phyloP scores from a whole-genome alignment of 2,888 invertebrate species.

The Chymomyza procnemis region DNA sequence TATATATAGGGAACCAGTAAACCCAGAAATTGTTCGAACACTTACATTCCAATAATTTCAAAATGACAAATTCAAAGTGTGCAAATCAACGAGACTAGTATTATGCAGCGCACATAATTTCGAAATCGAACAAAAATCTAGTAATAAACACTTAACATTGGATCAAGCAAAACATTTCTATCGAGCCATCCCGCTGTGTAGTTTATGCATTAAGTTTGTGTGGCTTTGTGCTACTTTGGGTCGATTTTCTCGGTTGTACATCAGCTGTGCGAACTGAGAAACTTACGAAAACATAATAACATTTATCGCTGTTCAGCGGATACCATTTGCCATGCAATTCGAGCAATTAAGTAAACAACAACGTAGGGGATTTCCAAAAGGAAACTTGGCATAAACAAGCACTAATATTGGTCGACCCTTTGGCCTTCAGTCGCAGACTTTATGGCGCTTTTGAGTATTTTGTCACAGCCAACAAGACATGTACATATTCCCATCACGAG shows the following conservation, averaged over 20 bases:
- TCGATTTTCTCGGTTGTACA: neutral
- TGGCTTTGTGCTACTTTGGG: neutral
- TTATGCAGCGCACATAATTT: too few relatives aligned
- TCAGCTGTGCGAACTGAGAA: slow-evolving; percentile 21
- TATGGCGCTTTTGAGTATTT: neutral
- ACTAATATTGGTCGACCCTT: slow-evolving; percentile 13
- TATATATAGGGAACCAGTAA: too few relatives aligned
- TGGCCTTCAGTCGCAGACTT: slow-evolving; percentile 1
- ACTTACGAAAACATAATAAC: slow-evolving; percentile 5
- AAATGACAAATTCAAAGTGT: too few relatives aligned
- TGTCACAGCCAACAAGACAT: neutral
- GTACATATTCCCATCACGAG: slow-evolving; percentile 37
- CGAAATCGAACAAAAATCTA: slow-evolving; percentile 23
- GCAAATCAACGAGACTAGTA: too few relatives aligned
- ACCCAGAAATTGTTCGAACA: too few relatives aligned
- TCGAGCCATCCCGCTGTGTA: slow-evolving; percentile 16
- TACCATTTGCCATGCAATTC: slow-evolving; percentile 34
- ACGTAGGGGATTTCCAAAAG: neutral
- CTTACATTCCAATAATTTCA: too few relatives aligned
- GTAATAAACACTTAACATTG: too few relatives aligned
- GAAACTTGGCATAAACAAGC: slow-evolving; percentile 1
- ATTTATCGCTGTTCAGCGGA: slow-evolving; percentile 24
- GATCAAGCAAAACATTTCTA: slow-evolving; percentile 23
- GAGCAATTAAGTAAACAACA: slow-evolving; percentile 28
- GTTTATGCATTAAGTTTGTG: neutral